These are phyloP conservation scores for Centropristis striata DNA, from an alignment of 2,113 vertebrate genomes.

Conservation along the genomic window DNA sequence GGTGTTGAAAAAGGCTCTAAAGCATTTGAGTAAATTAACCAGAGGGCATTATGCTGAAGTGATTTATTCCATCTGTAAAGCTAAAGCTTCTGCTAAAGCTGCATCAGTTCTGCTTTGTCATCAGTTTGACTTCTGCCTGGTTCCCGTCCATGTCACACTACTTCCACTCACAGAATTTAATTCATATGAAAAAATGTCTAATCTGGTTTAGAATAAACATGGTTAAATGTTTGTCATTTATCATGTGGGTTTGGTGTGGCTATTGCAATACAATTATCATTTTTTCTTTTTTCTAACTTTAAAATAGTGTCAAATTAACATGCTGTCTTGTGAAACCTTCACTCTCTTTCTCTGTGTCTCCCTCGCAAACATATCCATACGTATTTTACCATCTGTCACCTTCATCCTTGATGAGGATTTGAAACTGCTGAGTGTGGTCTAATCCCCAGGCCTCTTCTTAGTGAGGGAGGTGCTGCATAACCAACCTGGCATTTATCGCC, in stretches of 20 bases:
- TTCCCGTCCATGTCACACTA: not conserved
- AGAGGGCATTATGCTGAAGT: conserved; percentile 46
- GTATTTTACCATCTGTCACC: conserved; percentile 79
- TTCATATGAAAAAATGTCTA: not conserved
- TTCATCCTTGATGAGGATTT: conserved; percentile 77
- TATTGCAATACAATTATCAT: not conserved
- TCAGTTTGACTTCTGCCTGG: conserved; percentile 48
- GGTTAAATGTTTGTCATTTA: not conserved
- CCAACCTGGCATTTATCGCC: conserved; percentile 39
- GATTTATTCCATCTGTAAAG: conserved; percentile 62
- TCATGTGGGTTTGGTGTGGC: not conserved
- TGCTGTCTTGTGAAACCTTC: not conserved
- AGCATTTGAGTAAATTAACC: conserved; percentile 59
- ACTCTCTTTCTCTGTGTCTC: conserved; percentile 5
- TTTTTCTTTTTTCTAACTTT: too few species aligned
- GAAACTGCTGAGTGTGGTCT: conserved; percentile 81
- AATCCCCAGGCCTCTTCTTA: conserved; percentile 78
- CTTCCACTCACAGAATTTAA: not conserved
- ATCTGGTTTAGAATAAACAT: not conserved
- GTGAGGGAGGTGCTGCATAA: conserved; percentile 51
- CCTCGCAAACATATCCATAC: conserved; percentile 19
- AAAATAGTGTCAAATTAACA: too few species aligned
- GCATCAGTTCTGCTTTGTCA: conserved; percentile 60
- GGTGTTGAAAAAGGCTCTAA: conserved; percentile 34
- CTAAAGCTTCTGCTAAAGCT: conserved; percentile 47